Conservation (phyloP, 2,797 vertebrate genomes). For the Phrynocephalus vlangalii region DNA sequence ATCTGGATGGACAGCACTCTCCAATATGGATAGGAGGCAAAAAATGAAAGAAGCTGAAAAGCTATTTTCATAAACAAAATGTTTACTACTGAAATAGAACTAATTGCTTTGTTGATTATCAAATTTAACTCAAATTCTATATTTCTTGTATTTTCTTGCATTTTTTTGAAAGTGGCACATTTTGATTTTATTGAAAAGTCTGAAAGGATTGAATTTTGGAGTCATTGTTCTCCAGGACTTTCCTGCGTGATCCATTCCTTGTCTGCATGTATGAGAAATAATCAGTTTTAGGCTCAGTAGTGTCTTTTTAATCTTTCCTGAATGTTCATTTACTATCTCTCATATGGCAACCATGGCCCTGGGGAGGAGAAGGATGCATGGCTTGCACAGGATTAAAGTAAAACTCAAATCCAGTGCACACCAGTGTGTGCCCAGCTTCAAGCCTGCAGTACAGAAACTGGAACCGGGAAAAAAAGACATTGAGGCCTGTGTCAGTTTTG, state of each 20-base stretch:
- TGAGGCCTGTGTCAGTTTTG: neutral
- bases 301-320: neutral
- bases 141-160: slow-evolving; percentile 35
- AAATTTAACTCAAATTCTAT: neutral
- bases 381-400: neutral
- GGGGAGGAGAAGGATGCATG: neutral
- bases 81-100: neutral
- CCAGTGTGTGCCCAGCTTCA: neutral
- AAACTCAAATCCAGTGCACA: neutral
- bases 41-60: slow-evolving; percentile 86
- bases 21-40: slow-evolving; percentile 85
- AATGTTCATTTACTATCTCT: neutral
- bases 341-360: no score
- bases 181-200: neutral
- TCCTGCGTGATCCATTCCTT: neutral
- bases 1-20: slow-evolving; percentile 88
- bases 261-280: neutral
- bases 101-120: slow-evolving; percentile 7
- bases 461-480: neutral
- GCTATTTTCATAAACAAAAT: slow-evolving; percentile 83
- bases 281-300: neutral
- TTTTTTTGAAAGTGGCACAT: neutral
- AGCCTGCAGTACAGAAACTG: neutral
- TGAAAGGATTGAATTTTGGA: neutral
- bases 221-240: neutral